Conservation (phyloP, 2,113 vertebrate genomes). For the Manacus vitellinus region DNA sequence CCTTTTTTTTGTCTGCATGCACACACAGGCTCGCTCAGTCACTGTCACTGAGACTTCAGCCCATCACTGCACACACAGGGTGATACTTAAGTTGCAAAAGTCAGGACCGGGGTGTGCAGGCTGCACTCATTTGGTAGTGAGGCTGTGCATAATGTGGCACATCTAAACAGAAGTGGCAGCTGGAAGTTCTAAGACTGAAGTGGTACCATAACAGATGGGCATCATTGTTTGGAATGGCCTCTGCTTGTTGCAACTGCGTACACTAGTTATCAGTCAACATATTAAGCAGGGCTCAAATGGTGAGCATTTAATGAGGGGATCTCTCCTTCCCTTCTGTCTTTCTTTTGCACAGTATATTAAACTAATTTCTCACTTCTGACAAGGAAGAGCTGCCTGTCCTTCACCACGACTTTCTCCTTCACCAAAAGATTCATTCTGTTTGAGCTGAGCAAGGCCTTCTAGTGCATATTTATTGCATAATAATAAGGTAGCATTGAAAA, state of each 20-base stretch:
- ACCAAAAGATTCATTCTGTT: neutral
- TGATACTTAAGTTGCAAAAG: neutral
- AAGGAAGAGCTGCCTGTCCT: conserved; percentile 50
- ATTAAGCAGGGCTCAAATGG: conserved; percentile 68
- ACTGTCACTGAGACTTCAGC: neutral
- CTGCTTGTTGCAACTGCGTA: conserved; percentile 58
- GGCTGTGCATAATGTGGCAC: conserved; percentile 24
- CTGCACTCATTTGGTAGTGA: neutral
- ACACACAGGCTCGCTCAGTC: neutral
- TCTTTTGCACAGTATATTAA: conserved; percentile 52
- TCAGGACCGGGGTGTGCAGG: neutral
- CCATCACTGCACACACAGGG: neutral
- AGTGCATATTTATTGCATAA: neutral
- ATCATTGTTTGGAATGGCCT: conserved; percentile 44
- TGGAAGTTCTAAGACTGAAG: conserved; percentile 40
- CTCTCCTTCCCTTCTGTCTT: conserved; percentile 61
- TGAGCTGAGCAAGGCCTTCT: neutral
- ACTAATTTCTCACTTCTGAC: conserved; percentile 62
- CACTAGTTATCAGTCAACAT: conserved; percentile 66
- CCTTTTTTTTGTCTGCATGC: neutral
- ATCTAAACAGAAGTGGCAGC: conserved; percentile 34
- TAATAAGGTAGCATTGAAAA: neutral
- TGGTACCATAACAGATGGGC: conserved; percentile 42
- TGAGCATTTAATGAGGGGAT: conserved; percentile 67
- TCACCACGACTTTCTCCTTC: conserved; percentile 18